Percentiles rank a stretch among this genome's conserved stretches.
These are phyloP conservation scores for Ctena decussata DNA, from an alignment of 2,888 invertebrate species.

Conservation along the genomic window DNA sequence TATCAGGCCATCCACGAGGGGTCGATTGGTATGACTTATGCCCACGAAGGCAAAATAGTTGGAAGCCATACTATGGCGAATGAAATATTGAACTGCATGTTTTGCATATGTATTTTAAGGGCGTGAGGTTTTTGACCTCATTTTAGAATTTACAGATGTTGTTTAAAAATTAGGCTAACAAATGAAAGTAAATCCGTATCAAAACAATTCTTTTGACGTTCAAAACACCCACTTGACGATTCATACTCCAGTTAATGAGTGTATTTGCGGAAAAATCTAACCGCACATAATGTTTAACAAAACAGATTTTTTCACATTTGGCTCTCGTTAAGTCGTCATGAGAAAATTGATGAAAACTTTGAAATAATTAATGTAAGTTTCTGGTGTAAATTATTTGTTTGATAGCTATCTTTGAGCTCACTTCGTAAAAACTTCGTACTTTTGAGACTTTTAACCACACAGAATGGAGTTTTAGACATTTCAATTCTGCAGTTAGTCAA, in stretches of 20 bases:
- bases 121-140: no score
- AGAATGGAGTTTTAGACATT: no score
- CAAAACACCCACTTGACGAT: constrained; percentile 5
- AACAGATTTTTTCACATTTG: constrained; percentile 9
- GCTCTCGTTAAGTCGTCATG: background rate
- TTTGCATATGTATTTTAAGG: no score
- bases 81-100: no score
- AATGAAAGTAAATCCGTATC: background rate
- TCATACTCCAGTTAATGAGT: background rate
- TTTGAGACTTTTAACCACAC: no score
- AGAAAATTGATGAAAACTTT: constrained; percentile 7
- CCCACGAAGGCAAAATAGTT: no score
- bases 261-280: background rate
- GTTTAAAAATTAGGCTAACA: background rate
- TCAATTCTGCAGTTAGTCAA: no score
- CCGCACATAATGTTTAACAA: background rate
- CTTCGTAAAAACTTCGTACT: no score
- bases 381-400: background rate
- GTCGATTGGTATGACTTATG: no score
- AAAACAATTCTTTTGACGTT: background rate
- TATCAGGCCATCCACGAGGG: no score
- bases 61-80: no score
- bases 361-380: background rate
- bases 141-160: no score
- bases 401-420: background rate